phyloP scores from a whole-genome alignment of 1,140 invertebrate species.

The Andricus grossulariae region DNA sequence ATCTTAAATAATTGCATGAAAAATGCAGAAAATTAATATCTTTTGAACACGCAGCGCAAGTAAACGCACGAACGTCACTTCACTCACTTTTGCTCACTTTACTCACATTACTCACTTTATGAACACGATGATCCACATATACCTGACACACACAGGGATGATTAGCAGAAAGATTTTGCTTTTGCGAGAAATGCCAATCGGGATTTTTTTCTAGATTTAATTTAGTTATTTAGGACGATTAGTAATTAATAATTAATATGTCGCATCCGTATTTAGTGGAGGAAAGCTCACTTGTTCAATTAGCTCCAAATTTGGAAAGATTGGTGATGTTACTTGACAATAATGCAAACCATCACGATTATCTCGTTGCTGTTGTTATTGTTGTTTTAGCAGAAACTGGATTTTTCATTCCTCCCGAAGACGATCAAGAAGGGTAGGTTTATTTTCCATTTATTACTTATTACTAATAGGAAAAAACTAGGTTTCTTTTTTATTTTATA shows the following conservation, averaged over 20 bases:
- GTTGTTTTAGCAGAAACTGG: constrained; percentile 27
- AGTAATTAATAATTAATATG: background rate
- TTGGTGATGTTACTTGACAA: background rate
- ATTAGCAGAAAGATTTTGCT: background rate
- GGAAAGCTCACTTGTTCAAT: background rate
- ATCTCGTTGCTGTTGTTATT: constrained; percentile 20
- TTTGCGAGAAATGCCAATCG: background rate
- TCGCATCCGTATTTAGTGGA: constrained; percentile 4
- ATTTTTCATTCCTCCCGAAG: background rate
- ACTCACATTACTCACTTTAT: background rate
- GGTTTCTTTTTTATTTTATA: no score
- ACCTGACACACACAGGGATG: background rate
- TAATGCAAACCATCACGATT: constrained; percentile 18
- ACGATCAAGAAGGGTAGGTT: constrained; percentile 1
- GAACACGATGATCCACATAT: background rate
- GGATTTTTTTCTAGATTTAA: background rate
- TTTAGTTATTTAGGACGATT: no score
- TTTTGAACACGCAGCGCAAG: background rate
- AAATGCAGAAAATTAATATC: background rate
- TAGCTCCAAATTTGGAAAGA: constrained; percentile 16
- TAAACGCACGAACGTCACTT: background rate
- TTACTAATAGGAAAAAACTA: no score
- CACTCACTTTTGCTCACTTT: no score
- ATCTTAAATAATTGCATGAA: constrained; percentile 2
- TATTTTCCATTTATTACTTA: no score